Evolutionary conservation across 2,888 invertebrate species (phyloP), one percentile per base, ranked within the genome.

Genomic region (Drosophila phalerata): DNA sequence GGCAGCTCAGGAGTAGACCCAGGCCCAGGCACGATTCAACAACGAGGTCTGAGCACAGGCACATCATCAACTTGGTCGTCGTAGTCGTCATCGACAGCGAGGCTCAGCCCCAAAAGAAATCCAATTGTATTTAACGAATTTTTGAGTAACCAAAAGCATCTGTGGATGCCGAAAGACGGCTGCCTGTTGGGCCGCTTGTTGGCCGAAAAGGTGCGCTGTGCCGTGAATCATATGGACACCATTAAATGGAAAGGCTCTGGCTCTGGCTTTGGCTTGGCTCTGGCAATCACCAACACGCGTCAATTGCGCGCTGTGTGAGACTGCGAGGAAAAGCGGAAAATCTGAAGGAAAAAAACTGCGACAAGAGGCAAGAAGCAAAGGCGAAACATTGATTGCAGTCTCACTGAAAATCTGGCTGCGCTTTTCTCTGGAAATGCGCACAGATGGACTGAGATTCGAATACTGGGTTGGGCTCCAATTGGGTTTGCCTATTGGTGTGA

Each of bases 191-290:
- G 32, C 32, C 48, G 34, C 19, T 65, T 38, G 37, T 11, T 63
- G 58, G 75, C 56, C 65, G 25, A 69, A 67, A 74, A 84, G 83
- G 70, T 85, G 80, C 77, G 79, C 72, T 70, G 61, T 69, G 88
- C 84, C 71, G 85, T 90, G 90, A 87, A 90, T 90, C 90, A 90
- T 90, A 89, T 90, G 88, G 84, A 89, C 87, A 89, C 89, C 87
- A 89, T 89, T 89, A 89, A 88, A 79, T 77, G 80, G 86, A 79
- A 84, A 78, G 85, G 61, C 74, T 55, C 30, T 43, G 11, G 45
- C 45, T 64, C 22, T 64, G 66, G 80, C 80, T 73, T 57, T 69
- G 75, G 89, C 85, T 30, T 64, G 66, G 80, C 80, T 73, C 55
- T 69, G 75, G 89, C 85, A 82, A 84, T 87, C 89, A 86, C 78